These are phyloP conservation scores for Pterostichus niger DNA, from an alignment of 2,888 invertebrate species.

Conservation along the genomic window DNA sequence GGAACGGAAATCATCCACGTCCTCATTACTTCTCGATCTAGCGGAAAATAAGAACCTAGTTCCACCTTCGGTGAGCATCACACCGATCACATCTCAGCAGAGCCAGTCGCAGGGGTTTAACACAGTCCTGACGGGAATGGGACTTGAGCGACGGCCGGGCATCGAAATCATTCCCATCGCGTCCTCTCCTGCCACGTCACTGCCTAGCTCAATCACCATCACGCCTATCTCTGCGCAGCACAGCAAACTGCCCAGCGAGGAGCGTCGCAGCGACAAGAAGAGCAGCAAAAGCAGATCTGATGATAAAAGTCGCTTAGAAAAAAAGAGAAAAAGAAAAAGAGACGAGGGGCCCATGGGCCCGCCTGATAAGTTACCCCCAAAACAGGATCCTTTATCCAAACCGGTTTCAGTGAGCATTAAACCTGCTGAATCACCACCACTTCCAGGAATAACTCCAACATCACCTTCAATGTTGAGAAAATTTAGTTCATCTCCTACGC, in stretches of 20 bases:
- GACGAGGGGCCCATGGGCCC: constrained; percentile 90
- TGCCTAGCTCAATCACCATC: constrained; percentile 91
- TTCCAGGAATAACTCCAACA: constrained; percentile 79
- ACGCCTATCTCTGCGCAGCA: constrained; percentile 87
- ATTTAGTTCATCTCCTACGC: constrained; percentile 87
- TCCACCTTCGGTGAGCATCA: constrained; percentile 83
- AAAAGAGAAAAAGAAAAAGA: constrained; percentile 86
- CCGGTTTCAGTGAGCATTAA: constrained; percentile 88
- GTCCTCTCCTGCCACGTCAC: constrained; percentile 80
- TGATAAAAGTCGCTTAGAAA: constrained; percentile 81
- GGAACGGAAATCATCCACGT: constrained; percentile 77
- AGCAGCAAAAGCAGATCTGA: constrained; percentile 75
- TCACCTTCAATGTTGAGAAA: constrained; percentile 85
- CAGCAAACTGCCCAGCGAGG: constrained; percentile 73
- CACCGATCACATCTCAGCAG: constrained; percentile 78
- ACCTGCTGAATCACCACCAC: constrained; percentile 81
- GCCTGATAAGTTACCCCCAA: constrained; percentile 88
- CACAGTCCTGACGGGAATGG: constrained; percentile 74
- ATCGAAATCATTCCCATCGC: constrained; percentile 92
- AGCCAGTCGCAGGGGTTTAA: constrained; percentile 77
- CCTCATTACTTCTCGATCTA: constrained; percentile 78
- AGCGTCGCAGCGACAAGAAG: constrained; percentile 77
- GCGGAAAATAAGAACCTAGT: constrained; percentile 79
- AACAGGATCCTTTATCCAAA: constrained; percentile 85
- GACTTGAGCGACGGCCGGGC: constrained; percentile 85